Percentiles rank a stretch among this genome's conserved stretches.
These are phyloP conservation scores for Cheilosia grossa DNA, from an alignment of 2,888 invertebrate species.

Conservation along the genomic window DNA sequence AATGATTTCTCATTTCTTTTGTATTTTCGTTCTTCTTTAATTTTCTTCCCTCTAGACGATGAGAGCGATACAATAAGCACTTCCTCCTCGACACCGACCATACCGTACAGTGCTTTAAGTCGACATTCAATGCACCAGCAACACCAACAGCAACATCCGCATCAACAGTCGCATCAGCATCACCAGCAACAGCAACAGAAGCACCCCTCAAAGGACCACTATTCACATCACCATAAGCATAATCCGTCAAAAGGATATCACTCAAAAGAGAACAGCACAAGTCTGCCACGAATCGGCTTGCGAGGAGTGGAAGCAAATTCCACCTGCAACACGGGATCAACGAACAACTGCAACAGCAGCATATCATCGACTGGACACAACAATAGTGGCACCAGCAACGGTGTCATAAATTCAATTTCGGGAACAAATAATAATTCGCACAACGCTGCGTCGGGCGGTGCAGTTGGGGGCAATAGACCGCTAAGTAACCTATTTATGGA, in stretches of 20 bases:
- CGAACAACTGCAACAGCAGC: conserved; percentile 61
- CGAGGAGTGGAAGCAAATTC: conserved; percentile 49
- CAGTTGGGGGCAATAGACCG: conserved; percentile 43
- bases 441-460: conserved; percentile 6
- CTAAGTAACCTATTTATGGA: conserved; percentile 75
- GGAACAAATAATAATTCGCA: conserved; percentile 54
- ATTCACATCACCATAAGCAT: conserved; percentile 63
- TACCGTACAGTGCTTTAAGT: conserved; percentile 76
- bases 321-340: conserved; percentile 44
- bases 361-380: conserved; percentile 61
- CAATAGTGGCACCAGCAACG: conserved; percentile 61
- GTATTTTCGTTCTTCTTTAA: conserved; percentile 17
- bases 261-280: conserved; percentile 65
- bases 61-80: conserved; percentile 80
- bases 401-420: conserved; percentile 63
- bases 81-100: conserved; percentile 78
- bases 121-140: conserved; percentile 71
- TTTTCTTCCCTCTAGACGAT: conserved; percentile 78
- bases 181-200: conserved; percentile 72
- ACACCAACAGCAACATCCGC: conserved; percentile 71
- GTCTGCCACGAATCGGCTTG: conserved; percentile 64
- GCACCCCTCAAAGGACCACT: conserved; percentile 72
- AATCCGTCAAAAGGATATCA: conserved; percentile 57
- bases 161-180: conserved; percentile 56
- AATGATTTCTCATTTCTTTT: conserved; percentile 5